A percentile compares a stretch with the other conserved stretches of the same genome.
phyloP scores from a whole-genome alignment of 35 echinoderm and acorn worm species.

The Eucidaris tribuloides region DNA sequence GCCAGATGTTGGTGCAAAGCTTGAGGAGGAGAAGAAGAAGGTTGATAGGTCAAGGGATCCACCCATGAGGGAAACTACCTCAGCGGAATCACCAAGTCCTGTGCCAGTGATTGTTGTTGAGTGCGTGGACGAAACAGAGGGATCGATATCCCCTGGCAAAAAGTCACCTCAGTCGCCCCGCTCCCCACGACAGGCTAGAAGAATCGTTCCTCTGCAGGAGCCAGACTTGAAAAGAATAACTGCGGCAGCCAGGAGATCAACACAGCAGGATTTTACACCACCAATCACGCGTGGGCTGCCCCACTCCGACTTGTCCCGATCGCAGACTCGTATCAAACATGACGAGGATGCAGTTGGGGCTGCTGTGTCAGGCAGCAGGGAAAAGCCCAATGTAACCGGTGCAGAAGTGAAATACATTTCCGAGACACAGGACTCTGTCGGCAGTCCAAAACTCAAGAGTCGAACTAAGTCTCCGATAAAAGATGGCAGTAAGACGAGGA shows the following conservation, averaged over 20 bases:
- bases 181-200: background rate
- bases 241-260: background rate
- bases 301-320: background rate
- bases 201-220: background rate
- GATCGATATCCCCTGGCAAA: background rate
- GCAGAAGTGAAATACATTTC: background rate
- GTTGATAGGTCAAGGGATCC: background rate
- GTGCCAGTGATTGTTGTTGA: background rate
- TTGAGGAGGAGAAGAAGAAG: background rate
- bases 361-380: too few species aligned
- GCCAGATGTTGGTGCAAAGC: background rate
- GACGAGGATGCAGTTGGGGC: too few species aligned
- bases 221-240: background rate
- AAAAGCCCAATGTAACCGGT: background rate
- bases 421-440: background rate
- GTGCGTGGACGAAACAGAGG: constrained; percentile 7
- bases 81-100: background rate
- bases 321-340: background rate
- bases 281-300: background rate
- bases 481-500: too few species aligned
- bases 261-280: constrained; percentile 9
- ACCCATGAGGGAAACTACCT: background rate
- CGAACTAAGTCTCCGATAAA: too few species aligned
- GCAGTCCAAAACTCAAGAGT: background rate
- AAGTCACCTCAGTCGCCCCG: background rate